Percentiles rank a stretch among this genome's conserved stretches.
These are phyloP conservation scores for Remorina albescens DNA, from an alignment of 2,797 vertebrate species.

Conservation along the genomic window DNA sequence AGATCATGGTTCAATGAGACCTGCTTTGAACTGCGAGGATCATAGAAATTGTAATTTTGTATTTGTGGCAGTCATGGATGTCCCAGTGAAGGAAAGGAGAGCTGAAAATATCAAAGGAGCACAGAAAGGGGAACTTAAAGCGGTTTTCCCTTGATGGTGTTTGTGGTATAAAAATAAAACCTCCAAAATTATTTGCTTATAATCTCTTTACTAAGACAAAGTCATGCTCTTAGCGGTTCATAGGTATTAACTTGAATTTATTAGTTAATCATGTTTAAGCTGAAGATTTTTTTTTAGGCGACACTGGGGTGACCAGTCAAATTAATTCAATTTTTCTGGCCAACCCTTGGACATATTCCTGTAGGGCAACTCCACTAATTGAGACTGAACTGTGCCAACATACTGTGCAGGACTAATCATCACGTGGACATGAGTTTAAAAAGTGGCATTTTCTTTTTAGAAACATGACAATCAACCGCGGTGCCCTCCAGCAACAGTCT, in stretches of 20 bases:
- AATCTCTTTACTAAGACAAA: conserved; percentile 14
- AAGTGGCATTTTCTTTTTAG: conserved; percentile 37
- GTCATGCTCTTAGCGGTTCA: conserved; percentile 5
- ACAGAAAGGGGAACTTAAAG: conserved; percentile 14
- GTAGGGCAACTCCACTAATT: conserved; percentile 27
- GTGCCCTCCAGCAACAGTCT: conserved; percentile 50
- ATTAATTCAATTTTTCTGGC: neutral
- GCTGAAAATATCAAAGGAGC: neutral
- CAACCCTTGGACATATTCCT: neutral
- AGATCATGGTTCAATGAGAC: conserved; percentile 25
- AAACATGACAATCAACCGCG: conserved; percentile 43
- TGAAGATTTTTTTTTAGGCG: neutral
- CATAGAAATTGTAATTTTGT: conserved; percentile 36
- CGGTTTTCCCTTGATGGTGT: neutral
- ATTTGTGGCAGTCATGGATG: conserved; percentile 26
- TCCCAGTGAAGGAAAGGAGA: conserved; percentile 24
- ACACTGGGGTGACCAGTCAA: neutral
- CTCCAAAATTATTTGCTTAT: conserved; percentile 4
- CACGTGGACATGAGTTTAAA: conserved; percentile 11
- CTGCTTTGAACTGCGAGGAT: conserved; percentile 40
- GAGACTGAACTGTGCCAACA: conserved; percentile 50
- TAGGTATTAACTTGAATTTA: neutral
- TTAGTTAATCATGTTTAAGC: conserved; percentile 9
- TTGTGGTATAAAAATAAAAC: neutral
- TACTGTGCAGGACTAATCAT: neutral